phyloP scores from a whole-genome alignment of 1,140 invertebrate species.

The Drosophila jambulina region DNA sequence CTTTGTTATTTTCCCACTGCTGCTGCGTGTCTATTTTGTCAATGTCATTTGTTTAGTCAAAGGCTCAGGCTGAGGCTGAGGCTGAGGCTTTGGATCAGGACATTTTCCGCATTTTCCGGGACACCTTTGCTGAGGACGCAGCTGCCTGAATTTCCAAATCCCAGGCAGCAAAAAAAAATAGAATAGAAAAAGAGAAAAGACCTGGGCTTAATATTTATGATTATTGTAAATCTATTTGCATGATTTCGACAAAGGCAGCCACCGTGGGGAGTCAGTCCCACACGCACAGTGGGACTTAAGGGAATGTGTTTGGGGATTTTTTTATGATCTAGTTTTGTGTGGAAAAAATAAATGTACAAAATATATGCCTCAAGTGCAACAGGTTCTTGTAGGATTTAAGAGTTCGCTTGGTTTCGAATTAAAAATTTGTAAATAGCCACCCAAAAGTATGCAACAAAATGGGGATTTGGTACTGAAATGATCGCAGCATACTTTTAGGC shows the following conservation, averaged over 20 bases:
- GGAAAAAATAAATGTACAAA: neutral
- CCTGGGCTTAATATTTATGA: conserved; percentile 72
- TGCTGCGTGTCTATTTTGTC: conserved; percentile 69
- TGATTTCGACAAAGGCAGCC: conserved; percentile 41
- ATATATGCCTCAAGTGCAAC: neutral
- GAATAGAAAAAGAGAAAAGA: conserved; percentile 8
- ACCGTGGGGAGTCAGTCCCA: neutral
- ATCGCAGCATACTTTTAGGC: neutral
- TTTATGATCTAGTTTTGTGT: too few relatives aligned
- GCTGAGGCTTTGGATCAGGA: neutral
- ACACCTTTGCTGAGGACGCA: conserved; percentile 35
- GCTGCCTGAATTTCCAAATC: conserved; percentile 38
- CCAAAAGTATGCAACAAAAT: neutral
- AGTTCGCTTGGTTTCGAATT: neutral
- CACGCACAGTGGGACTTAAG: conserved; percentile 2
- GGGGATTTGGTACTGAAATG: neutral
- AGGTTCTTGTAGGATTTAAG: neutral
- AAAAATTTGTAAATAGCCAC: neutral
- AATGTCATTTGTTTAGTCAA: conserved; percentile 76
- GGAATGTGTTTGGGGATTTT: neutral
- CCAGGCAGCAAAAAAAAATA: neutral
- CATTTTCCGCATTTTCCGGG: conserved; percentile 5
- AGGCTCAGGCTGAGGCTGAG: conserved; percentile 38
- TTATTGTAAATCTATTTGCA: conserved; percentile 79
- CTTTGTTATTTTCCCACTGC: conserved; percentile 1